A percentile compares a stretch with the other conserved stretches of the same genome.
Conservation (phyloP, 2,113 vertebrate species). For the Scophthalmus maximus region DNA sequence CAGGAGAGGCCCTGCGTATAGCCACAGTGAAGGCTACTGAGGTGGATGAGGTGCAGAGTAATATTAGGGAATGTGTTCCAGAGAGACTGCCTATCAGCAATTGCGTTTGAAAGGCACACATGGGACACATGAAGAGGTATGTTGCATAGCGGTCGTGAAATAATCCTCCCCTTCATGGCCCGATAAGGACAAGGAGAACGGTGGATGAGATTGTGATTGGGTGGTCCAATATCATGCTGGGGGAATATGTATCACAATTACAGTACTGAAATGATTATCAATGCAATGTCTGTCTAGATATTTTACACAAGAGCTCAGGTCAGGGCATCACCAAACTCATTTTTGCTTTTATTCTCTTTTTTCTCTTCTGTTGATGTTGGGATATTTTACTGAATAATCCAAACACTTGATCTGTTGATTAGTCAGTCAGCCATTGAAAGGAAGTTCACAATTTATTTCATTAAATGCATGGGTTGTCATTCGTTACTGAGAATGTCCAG, state of each 20-base stretch:
- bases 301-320: background rate
- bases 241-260: background rate
- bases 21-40: conserved; percentile 24
- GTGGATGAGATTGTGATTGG: conserved; percentile 11
- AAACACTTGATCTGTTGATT: too few species aligned
- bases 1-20: conserved; percentile 23
- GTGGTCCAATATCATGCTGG: background rate
- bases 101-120: conserved; percentile 38
- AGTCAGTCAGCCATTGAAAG: too few species aligned
- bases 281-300: background rate
- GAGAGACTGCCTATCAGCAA: conserved; percentile 37
- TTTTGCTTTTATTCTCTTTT: background rate
- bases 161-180: conserved; percentile 36
- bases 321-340: background rate
- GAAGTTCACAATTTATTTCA: too few species aligned
- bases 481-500: too few species aligned
- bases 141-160: conserved; percentile 36
- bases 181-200: conserved; percentile 58
- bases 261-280: background rate
- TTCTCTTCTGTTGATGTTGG: too few species aligned
- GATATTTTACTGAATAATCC: too few species aligned
- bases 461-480: too few species aligned
- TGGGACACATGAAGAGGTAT: conserved; percentile 50
- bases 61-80: conserved; percentile 54
- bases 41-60: conserved; percentile 52